phyloP scores from a whole-genome alignment of 2,113 vertebrate genomes.

The Hucho hucho region DNA sequence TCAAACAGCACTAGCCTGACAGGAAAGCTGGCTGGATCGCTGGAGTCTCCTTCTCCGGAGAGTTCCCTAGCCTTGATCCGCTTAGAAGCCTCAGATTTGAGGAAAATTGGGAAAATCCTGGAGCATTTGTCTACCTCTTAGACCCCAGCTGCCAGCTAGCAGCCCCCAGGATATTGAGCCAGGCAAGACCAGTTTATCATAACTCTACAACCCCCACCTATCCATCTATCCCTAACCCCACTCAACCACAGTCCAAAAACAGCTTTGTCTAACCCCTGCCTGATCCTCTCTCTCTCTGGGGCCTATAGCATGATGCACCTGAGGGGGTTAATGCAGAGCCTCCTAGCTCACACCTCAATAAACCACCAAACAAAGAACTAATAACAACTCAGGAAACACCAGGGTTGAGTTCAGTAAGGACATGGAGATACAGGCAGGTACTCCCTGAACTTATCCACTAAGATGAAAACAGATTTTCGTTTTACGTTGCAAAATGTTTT shows the following conservation, averaged over 20 bases:
- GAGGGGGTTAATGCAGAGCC: not conserved
- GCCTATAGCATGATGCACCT: not conserved
- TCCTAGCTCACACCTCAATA: conserved; percentile 15
- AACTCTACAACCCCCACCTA: not conserved
- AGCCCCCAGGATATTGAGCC: conserved; percentile 31
- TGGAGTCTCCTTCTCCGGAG: conserved; percentile 45
- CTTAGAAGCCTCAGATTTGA: conserved; percentile 42
- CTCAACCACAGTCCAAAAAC: conserved; percentile 20
- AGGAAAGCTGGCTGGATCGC: conserved; percentile 51
- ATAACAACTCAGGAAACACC: too few species aligned
- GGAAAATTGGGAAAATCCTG: conserved; percentile 38
- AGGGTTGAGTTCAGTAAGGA: too few species aligned
- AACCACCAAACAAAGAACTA: not conserved
- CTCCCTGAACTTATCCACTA: too few species aligned
- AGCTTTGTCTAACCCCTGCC: conserved; percentile 16
- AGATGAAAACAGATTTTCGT: too few species aligned
- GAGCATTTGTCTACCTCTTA: conserved; percentile 37
- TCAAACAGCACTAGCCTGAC: conserved; percentile 46
- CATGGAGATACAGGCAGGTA: too few species aligned
- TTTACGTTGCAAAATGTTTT: too few species aligned
- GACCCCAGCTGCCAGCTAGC: conserved; percentile 35
- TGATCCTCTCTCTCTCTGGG: not conserved
- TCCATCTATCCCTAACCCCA: not conserved
- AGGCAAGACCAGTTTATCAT: not conserved
- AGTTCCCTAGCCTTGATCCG: conserved; percentile 61